These are phyloP conservation scores for Baccha elongata DNA, from an alignment of 2,888 invertebrate species.

Conservation along the genomic window DNA sequence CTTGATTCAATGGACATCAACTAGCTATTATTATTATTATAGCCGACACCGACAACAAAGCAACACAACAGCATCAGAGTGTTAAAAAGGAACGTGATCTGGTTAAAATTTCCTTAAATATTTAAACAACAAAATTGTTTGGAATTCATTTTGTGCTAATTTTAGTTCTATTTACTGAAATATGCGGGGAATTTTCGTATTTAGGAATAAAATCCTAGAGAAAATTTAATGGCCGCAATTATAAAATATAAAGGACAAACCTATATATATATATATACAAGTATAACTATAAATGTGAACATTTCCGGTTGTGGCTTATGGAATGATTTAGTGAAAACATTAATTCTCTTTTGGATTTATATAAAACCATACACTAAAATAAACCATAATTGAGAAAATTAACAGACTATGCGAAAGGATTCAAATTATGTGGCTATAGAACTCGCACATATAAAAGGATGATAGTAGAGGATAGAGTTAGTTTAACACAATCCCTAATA, in stretches of 20 bases:
- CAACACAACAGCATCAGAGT: slow-evolving; percentile 8
- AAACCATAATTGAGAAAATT: slow-evolving; percentile 6
- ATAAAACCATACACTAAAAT: not conserved
- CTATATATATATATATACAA: no score
- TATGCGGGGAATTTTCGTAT: not conserved
- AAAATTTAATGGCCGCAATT: not conserved
- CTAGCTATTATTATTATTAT: no score
- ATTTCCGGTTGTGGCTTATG: slow-evolving; percentile 12
- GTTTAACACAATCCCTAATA: no score
- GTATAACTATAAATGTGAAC: not conserved
- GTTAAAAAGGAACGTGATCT: slow-evolving; percentile 54
- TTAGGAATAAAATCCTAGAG: no score
- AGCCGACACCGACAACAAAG: no score
- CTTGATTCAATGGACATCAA: slow-evolving; percentile 18
- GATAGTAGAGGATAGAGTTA: no score
- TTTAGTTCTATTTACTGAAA: not conserved
- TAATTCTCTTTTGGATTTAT: not conserved
- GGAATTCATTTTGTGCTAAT: slow-evolving; percentile 12
- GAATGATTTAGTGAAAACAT: not conserved
- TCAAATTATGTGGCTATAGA: not conserved
- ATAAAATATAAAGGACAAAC: not conserved
- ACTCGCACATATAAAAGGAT: not conserved
- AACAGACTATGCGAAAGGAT: not conserved
- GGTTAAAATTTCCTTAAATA: slow-evolving; percentile 31
- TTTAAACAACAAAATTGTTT: not conserved